Conservation (phyloP, 2,113 vertebrate genomes). For the Dipodomys ordii region DNA sequence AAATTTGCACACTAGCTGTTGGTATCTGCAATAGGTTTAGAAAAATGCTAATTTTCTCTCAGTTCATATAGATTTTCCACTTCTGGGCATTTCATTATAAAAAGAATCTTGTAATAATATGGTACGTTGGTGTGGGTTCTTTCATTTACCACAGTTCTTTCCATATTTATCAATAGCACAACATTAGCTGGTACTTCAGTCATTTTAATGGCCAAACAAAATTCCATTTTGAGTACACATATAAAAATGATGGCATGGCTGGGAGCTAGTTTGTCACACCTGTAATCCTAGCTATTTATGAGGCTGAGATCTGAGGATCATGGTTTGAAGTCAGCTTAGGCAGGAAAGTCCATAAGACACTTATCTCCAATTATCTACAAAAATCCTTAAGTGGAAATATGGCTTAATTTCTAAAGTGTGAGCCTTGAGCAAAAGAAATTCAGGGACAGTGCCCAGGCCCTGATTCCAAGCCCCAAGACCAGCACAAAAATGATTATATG, state of each 20-base stretch:
- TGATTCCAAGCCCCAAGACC: too few species aligned
- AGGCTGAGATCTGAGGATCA: too few species aligned
- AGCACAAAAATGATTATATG: background rate
- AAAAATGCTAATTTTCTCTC: slow-evolving; percentile 23
- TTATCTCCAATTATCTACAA: too few species aligned
- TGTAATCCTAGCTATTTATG: too few species aligned
- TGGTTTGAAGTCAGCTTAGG: too few species aligned
- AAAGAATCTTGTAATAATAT: background rate
- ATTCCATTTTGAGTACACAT: background rate
- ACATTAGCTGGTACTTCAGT: background rate
- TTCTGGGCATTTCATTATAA: background rate
- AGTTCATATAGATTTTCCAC: slow-evolving; percentile 9
- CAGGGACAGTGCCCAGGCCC: too few species aligned
- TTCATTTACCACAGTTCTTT: slow-evolving; percentile 5
- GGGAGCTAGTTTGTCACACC: too few species aligned
- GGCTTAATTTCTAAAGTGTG: too few species aligned
- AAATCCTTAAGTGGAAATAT: too few species aligned
- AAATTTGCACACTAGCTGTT: background rate
- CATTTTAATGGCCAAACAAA: slow-evolving; percentile 44
- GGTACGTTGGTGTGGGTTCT: background rate
- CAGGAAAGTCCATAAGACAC: too few species aligned
- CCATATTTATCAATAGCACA: background rate
- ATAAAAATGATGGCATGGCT: background rate
- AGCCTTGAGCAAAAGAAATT: too few species aligned
- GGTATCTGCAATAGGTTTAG: background rate